Conservation (phyloP, 2,888 invertebrate genomes). For the Cecidostiba fungosa region DNA sequence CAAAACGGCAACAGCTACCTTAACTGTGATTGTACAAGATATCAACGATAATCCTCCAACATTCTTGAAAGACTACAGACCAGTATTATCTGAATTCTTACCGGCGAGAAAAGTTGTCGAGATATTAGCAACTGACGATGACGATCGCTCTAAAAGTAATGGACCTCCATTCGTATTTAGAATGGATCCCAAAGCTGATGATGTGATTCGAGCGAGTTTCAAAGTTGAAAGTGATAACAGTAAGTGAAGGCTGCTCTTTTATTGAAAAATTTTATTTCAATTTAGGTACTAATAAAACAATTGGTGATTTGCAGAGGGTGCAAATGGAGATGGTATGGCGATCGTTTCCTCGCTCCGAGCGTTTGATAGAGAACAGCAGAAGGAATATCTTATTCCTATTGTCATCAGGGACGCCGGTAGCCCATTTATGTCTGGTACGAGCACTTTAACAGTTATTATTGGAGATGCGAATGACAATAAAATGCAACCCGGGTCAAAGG, state of each 20-base stretch:
- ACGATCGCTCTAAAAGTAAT: constrained; percentile 95
- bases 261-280: background rate
- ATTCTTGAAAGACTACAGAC: constrained; percentile 95
- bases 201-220: constrained; percentile 95
- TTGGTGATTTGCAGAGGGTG: constrained; percentile 86
- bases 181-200: constrained; percentile 95
- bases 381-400: constrained; percentile 97
- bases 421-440: constrained; percentile 97
- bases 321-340: constrained; percentile 98
- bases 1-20: constrained; percentile 95
- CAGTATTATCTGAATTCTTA: constrained; percentile 95
- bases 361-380: constrained; percentile 97
- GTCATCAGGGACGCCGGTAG: constrained; percentile 98
- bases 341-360: constrained; percentile 96
- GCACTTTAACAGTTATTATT: constrained; percentile 97
- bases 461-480: constrained; percentile 99
- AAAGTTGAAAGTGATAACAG: constrained; percentile 98
- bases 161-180: constrained; percentile 98
- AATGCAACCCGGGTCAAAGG: constrained; percentile 98
- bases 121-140: constrained; percentile 95
- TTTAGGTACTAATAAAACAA: background rate
- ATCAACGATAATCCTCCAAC: constrained; percentile 97
- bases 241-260: constrained; percentile 80
- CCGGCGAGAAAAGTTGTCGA: constrained; percentile 95
- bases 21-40: constrained; percentile 96